Percentiles rank a stretch among this genome's conserved stretches.
Evolutionary conservation across 1,140 invertebrate genomes (phyloP).

Genomic region (Drosophila funebris): DNA sequence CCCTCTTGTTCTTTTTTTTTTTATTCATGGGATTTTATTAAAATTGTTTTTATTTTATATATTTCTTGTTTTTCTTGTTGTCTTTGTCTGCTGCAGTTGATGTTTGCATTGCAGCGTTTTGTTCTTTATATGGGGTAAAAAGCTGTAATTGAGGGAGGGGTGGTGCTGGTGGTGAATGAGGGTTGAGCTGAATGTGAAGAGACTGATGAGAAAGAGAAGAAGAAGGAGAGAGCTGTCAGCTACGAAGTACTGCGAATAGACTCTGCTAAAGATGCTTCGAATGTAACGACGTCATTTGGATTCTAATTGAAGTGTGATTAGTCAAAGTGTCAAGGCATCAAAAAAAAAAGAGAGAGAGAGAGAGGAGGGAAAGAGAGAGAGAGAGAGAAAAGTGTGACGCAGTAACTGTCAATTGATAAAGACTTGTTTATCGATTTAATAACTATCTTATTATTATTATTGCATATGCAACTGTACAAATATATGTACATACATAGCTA

Average conservation of each 20-base stretch:
- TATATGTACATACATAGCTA: neutral
- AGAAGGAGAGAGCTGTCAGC: slow-evolving; percentile 31
- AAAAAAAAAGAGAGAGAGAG: neutral
- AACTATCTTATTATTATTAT: neutral
- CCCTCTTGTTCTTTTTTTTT: slow-evolving; percentile 9
- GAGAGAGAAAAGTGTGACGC: neutral
- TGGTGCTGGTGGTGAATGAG: too few relatives aligned
- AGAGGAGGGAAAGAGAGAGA: neutral
- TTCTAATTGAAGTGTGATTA: slow-evolving; percentile 5
- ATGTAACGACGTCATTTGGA: slow-evolving; percentile 27
- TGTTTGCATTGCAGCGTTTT: slow-evolving; percentile 21
- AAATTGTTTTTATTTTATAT: slow-evolving; percentile 9
- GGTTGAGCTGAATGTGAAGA: too few relatives aligned
- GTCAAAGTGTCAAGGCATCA: neutral
- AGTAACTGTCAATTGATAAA: neutral
- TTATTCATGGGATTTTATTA: slow-evolving; percentile 20
- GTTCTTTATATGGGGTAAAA: slow-evolving; percentile 10
- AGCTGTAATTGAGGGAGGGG: slow-evolving; percentile 24
- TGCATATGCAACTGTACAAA: neutral
- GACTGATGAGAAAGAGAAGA: too few relatives aligned
- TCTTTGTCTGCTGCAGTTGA: slow-evolving; percentile 36
- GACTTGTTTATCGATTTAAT: neutral
- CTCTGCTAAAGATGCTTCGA: slow-evolving; percentile 33
- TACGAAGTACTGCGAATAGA: slow-evolving; percentile 25
- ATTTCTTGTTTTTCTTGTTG: too few relatives aligned